Conservation (phyloP, 2,113 vertebrate genomes). For the Strix uralensis region DNA sequence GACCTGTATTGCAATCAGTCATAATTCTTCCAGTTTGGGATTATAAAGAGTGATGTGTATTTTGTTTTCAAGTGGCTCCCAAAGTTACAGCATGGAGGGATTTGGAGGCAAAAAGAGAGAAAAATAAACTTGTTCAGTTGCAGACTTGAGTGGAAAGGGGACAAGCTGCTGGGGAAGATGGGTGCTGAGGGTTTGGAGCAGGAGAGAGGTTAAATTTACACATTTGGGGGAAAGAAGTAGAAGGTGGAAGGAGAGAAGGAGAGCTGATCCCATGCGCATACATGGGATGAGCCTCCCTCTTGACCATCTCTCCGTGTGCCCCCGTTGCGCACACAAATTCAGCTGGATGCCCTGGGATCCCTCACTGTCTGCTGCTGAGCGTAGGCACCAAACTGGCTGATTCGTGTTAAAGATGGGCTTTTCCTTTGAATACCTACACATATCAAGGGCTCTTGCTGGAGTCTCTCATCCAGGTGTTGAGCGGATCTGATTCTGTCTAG, state of each 20-base stretch:
- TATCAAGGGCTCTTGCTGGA: neutral
- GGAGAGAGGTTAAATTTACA: neutral
- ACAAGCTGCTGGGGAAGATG: neutral
- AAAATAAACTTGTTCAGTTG: neutral
- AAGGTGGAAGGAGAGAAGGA: neutral
- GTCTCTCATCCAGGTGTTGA: neutral
- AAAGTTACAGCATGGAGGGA: neutral
- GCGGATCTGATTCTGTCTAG: neutral
- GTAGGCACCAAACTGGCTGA: neutral
- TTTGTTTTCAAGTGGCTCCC: neutral
- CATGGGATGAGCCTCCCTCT: neutral
- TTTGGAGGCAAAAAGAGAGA: neutral
- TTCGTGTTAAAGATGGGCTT: neutral
- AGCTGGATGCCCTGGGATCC: neutral
- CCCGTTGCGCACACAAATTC: neutral
- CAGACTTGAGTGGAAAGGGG: neutral
- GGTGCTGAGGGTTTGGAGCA: neutral
- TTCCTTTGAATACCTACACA: neutral
- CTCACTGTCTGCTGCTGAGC: neutral
- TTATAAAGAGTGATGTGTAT: neutral
- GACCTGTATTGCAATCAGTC: neutral
- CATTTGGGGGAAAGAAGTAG: neutral
- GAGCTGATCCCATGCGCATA: neutral
- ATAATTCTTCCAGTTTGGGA: neutral
- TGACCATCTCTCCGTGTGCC: neutral